Base-by-base conservation (phyloP, 53 echinoderm and acorn worm species). In the Crossaster papposus region DNA sequence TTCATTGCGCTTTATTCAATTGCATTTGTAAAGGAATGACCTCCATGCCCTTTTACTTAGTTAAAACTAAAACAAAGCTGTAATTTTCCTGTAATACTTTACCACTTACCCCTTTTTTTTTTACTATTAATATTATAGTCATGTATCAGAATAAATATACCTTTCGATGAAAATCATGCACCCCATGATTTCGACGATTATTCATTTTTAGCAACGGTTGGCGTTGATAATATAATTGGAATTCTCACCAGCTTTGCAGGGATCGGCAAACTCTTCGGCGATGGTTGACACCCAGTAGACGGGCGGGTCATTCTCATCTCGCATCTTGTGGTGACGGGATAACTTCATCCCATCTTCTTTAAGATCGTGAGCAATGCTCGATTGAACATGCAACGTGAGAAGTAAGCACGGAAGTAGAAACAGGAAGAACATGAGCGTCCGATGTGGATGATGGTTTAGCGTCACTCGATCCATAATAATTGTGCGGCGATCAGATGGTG, bases 181-280 rank as follows among this genome's bases (percentile, higher is more conserved):
- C 6, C 5, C 44, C 9, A 5, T 44, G 44, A 2, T 7, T 38
- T 38, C 7, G 2, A 44, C 9, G 44, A 9, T 44, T 44, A 9
- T 7, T 44, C 5, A 44, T n/a, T n/a, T n/a, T n/a, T n/a, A n/a
- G n/a, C n/a, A n/a, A n/a, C n/a, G n/a, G n/a, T n/a, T n/a, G 20
- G 55, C 14, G 15, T 8, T 58, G 14, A 22, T 22, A 34, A 78
- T 2, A 3, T 78, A 81, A 26, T 35, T 81, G 52, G 37, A 51
- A 51, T 80, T 80, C 85, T 84, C 36, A 91, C 91, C 91, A 65
- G 91, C 91, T 91, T 91, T 91, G 54, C 91, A 91, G 11, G 91
- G 91, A 79, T 91, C 91, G 0, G 91, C 91, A 54, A 51, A 91
- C 76, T 90, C 90, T 64, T 90, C 90, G 0, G 38, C 83, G 28